Evolutionary conservation across 2,113 vertebrate species (phyloP).

Genomic region (Plotosus lineatus): DNA sequence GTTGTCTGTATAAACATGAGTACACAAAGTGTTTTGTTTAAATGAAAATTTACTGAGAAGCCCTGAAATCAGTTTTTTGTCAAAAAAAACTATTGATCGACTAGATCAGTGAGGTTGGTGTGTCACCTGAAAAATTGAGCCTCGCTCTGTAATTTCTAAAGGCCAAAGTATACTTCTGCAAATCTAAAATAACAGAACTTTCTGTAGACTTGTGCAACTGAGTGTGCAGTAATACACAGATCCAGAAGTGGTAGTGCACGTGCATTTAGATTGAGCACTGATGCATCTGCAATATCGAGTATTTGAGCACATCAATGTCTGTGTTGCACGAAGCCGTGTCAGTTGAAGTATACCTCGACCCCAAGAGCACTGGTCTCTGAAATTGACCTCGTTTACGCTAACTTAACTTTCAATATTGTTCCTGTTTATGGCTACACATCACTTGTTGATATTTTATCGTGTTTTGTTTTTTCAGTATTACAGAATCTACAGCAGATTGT

Average conservation of each 20-base stretch:
- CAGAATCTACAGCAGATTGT: constrained; percentile 14
- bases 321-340: too few species aligned
- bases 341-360: too few species aligned
- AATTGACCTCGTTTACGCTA: background rate
- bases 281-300: too few species aligned
- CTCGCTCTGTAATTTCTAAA: too few species aligned
- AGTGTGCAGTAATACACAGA: too few species aligned
- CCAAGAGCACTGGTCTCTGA: background rate
- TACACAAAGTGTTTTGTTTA: background rate
- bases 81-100: background rate
- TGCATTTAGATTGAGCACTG: too few species aligned
- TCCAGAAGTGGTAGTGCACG: too few species aligned
- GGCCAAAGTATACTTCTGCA: too few species aligned
- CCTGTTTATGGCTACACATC: constrained; percentile 9
- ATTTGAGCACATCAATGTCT: too few species aligned
- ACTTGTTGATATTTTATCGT: constrained; percentile 31
- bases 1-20: constrained; percentile 25
- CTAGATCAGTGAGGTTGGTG: background rate
- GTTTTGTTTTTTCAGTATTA: constrained; percentile 50
- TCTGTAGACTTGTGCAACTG: too few species aligned
- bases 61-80: background rate
- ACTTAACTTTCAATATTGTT: background rate
- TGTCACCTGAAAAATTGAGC: background rate
- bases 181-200: too few species aligned
- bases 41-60: background rate